These are phyloP conservation scores for Drosophila sp. DNA, from an alignment of 1,140 invertebrate genomes.

Conservation along the genomic window DNA sequence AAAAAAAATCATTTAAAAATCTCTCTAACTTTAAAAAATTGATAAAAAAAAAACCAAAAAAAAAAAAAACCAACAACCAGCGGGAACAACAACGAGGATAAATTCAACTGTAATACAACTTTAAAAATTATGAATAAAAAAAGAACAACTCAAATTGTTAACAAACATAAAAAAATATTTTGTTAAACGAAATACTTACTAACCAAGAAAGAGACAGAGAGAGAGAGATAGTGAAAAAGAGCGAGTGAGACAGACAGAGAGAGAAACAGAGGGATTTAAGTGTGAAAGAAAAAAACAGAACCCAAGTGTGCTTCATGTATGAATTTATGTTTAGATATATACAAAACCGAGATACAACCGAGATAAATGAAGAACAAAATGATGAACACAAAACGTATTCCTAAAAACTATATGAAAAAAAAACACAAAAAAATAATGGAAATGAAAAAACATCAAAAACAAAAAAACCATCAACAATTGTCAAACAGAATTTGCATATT, in stretches of 20 bases:
- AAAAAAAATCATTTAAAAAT: constrained; percentile 36
- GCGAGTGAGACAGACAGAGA: not conserved
- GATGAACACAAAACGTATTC: constrained; percentile 49
- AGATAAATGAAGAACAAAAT: constrained; percentile 8
- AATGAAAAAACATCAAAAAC: constrained; percentile 23
- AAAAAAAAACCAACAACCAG: constrained; percentile 58
- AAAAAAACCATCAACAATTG: constrained; percentile 32
- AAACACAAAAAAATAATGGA: not conserved
- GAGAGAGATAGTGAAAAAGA: not conserved
- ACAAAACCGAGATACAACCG: constrained; percentile 37
- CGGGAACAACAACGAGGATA: constrained; percentile 82
- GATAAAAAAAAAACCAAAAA: constrained; percentile 14
- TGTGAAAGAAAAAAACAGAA: constrained; percentile 65
- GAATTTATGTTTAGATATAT: constrained; percentile 81
- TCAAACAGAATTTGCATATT: constrained; percentile 60
- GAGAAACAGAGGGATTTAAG: constrained; percentile 8
- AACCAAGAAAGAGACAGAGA: constrained; percentile 19
- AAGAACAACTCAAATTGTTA: constrained; percentile 58
- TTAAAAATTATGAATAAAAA: constrained; percentile 44
- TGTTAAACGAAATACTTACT: constrained; percentile 57
- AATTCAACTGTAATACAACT: constrained; percentile 75
- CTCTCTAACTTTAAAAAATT: constrained; percentile 45
- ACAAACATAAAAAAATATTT: constrained; percentile 63
- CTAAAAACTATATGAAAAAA: constrained; percentile 35
- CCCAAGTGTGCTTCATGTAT: constrained; percentile 83